These are phyloP conservation scores for Simalia tracyae DNA, from an alignment of 2,797 vertebrate genomes.

Conservation along the genomic window DNA sequence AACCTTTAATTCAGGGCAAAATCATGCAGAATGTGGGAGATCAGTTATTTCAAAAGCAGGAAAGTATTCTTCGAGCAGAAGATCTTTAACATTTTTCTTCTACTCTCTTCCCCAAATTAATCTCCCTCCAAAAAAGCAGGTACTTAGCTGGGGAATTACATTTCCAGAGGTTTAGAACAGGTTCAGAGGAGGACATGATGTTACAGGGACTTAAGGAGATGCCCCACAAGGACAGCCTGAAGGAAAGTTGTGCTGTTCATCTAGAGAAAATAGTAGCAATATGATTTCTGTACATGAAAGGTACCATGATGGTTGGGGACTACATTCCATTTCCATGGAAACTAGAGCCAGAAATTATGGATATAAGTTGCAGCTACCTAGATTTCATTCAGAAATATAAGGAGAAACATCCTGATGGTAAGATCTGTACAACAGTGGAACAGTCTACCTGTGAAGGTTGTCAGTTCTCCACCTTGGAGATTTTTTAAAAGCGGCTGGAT, in stretches of 20 bases:
- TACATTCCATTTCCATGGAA: not conserved
- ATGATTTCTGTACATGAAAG: not conserved
- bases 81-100: too few species aligned
- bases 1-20: too few species aligned
- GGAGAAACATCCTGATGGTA: not conserved
- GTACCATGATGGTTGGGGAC: not conserved
- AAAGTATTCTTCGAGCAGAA: too few species aligned
- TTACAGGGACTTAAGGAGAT: not conserved
- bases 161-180: too few species aligned
- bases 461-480: not conserved
- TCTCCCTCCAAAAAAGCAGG: too few species aligned
- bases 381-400: not conserved
- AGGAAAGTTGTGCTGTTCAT: not conserved
- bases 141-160: too few species aligned
- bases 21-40: too few species aligned
- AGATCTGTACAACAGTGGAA: not conserved
- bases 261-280: not conserved
- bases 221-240: not conserved
- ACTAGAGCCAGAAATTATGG: not conserved
- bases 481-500: not conserved
- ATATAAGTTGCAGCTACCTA: not conserved
- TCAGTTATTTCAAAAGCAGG: too few species aligned
- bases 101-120: too few species aligned
- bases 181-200: too few species aligned
- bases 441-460: not conserved